Percentiles rank a stretch among this genome's conserved stretches.
phyloP scores from a whole-genome alignment of 1,140 invertebrate species.

The Sitobion miscanthi region DNA sequence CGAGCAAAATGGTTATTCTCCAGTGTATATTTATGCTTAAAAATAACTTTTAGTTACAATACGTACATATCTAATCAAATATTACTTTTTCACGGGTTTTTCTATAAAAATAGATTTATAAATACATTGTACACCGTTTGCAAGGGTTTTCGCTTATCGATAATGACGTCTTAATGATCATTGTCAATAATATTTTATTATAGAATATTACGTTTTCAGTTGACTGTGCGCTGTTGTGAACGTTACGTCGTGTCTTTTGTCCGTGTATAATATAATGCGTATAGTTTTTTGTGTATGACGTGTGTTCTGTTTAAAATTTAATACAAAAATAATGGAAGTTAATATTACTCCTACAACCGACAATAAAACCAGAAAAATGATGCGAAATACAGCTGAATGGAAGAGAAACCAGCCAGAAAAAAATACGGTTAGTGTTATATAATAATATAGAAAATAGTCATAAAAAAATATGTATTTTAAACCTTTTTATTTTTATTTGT shows the following conservation, averaged over 20 bases:
- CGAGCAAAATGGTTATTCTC: too few species aligned
- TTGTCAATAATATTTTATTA: conserved; percentile 20
- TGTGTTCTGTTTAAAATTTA: conserved; percentile 4
- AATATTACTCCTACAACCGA: conserved; percentile 13
- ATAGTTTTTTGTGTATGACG: not conserved
- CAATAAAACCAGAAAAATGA: not conserved
- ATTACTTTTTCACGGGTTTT: too few species aligned
- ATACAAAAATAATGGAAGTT: conserved; percentile 10
- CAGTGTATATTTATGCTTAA: too few species aligned
- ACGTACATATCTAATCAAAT: too few species aligned
- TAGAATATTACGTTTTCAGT: conserved; percentile 13
- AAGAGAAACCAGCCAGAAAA: not conserved
- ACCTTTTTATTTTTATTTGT: too few species aligned
- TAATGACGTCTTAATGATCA: conserved; percentile 20
- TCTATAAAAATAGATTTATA: too few species aligned
- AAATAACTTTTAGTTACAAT: too few species aligned
- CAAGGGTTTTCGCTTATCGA: conserved; percentile 4
- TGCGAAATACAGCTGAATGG: not conserved
- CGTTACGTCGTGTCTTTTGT: not conserved
- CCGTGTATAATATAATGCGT: not conserved
- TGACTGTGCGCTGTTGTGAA: not conserved
- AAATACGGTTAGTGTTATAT: conserved; percentile 18
- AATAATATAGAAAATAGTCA: not conserved
- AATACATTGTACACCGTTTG: not conserved
- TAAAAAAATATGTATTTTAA: not conserved